These are phyloP conservation scores for Anthophora plumipes DNA, from an alignment of 2,888 invertebrate species.

Conservation along the genomic window DNA sequence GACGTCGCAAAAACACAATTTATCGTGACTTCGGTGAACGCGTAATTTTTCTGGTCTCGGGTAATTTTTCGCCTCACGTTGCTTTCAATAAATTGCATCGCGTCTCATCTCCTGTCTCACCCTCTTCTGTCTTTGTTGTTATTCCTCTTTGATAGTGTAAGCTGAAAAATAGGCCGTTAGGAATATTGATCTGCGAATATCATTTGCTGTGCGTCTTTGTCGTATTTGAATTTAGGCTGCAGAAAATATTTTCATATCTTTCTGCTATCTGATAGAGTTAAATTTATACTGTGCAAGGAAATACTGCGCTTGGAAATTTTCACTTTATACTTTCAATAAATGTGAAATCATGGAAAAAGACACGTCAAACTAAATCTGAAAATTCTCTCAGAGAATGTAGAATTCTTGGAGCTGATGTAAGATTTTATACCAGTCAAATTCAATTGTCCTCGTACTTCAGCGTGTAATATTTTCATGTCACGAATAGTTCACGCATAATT, in stretches of 20 bases:
- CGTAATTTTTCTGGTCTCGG: constrained; percentile 3
- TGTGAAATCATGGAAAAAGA: not conserved
- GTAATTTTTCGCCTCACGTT: not conserved
- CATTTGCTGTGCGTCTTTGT: too few species aligned
- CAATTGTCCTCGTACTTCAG: not conserved
- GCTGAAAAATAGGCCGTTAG: not conserved
- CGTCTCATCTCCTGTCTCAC: not conserved
- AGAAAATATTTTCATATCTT: too few species aligned
- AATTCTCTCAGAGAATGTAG: not conserved
- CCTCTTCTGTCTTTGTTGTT: not conserved
- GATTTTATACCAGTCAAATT: not conserved
- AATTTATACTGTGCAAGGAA: too few species aligned
- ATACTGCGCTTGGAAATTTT: not conserved
- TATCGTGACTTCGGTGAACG: not conserved
- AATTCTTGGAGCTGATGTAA: not conserved
- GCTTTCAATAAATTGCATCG: not conserved
- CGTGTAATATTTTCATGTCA: not conserved
- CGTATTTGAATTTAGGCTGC: too few species aligned
- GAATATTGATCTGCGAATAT: not conserved
- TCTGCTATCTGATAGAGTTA: too few species aligned
- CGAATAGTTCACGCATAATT: too few species aligned
- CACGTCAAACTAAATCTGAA: too few species aligned
- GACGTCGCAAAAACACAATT: constrained; percentile 8
- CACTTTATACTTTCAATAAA: not conserved
- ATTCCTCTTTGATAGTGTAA: not conserved